Conservation (phyloP, 2,797 vertebrate species). For the Bradypodion pumilum region DNA sequence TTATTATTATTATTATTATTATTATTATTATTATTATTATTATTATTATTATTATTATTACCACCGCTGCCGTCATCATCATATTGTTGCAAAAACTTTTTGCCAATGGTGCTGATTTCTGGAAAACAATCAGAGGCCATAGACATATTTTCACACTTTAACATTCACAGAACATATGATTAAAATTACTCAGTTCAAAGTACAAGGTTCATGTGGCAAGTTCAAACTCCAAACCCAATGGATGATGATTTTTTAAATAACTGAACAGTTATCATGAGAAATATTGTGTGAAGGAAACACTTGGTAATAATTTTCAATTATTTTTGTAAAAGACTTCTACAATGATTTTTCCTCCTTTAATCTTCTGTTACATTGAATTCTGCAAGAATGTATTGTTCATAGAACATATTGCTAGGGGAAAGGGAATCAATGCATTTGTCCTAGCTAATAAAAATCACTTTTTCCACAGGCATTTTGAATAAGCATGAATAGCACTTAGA, state of each 20-base stretch:
- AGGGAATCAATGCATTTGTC: slow-evolving; percentile 31
- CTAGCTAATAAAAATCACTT: slow-evolving; percentile 25
- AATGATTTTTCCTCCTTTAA: neutral
- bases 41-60: no score
- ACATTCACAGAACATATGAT: neutral
- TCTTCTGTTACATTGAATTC: neutral
- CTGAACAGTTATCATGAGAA: neutral
- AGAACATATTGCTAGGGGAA: slow-evolving; percentile 18
- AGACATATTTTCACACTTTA: neutral
- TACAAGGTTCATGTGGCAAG: neutral
- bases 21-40: no score
- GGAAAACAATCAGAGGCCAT: neutral
- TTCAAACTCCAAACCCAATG: neutral
- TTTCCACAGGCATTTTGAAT: slow-evolving; percentile 14
- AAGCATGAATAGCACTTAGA: slow-evolving; percentile 6
- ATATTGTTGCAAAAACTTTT: neutral
- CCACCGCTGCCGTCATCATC: no score
- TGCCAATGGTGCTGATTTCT: neutral
- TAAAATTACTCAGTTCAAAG: neutral
- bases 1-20: no score
- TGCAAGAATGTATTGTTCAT: slow-evolving; percentile 3
- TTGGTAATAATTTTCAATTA: neutral
- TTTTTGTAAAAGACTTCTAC: neutral
- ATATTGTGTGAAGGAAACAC: neutral
- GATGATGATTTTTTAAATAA: neutral